Evolutionary conservation across 2,797 vertebrate species (phyloP).

Genomic region (Chloroceryle amazona): DNA sequence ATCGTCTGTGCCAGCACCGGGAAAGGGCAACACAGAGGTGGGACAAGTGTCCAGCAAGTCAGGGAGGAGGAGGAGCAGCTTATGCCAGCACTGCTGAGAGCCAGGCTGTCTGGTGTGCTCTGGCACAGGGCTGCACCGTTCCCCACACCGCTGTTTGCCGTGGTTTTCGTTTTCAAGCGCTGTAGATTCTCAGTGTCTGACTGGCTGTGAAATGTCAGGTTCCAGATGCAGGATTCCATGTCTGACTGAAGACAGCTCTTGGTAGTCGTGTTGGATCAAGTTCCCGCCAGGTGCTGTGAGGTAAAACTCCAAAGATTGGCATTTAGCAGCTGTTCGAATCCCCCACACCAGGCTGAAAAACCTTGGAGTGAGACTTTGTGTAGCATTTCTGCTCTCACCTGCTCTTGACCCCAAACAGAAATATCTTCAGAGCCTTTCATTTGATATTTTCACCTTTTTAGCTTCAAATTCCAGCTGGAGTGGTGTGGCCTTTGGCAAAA

Average conservation of each 20-base stretch:
- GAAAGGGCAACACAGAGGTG: background rate
- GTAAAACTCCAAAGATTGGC: background rate
- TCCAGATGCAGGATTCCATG: background rate
- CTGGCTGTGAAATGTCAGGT: background rate
- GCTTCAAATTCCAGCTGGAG: background rate
- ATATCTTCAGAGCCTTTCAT: background rate
- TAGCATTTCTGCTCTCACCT: background rate
- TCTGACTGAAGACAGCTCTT: background rate
- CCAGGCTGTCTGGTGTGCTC: background rate
- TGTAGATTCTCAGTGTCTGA: fast-evolving
- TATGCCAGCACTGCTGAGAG: fast-evolving
- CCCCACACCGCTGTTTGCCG: fast-evolving
- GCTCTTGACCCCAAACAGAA: background rate
- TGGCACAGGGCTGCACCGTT: fast-evolving
- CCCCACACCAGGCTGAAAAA: background rate
- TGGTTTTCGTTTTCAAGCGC: background rate
- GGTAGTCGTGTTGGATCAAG: background rate
- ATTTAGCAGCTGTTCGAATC: background rate
- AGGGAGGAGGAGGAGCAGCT: background rate
- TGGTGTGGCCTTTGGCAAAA: background rate
- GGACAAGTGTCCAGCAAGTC: background rate
- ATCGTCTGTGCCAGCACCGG: background rate
- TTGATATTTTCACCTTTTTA: background rate
- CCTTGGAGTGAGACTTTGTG: background rate
- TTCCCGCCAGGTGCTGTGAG: background rate